Evolutionary conservation across 1,140 invertebrate genomes (phyloP).

Genomic region (Drosophila nebulosa): DNA sequence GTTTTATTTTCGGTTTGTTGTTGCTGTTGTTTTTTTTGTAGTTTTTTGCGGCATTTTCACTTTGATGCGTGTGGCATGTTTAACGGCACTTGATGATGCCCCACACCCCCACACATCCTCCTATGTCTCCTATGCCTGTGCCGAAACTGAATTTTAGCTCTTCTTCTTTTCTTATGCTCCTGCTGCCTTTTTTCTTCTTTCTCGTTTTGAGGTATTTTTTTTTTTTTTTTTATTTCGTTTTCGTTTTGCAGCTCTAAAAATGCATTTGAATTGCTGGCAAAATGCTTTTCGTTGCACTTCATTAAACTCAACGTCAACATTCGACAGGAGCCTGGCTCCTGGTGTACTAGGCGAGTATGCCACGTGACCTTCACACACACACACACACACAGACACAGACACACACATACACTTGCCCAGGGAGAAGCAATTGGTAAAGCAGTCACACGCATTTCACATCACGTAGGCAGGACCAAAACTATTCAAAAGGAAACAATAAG

Average conservation of each 20-base stretch:
- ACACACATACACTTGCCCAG: not conserved
- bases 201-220: not conserved
- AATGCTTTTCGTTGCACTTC: constrained; percentile 64
- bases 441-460: constrained; percentile 11
- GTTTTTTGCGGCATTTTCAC: constrained; percentile 48
- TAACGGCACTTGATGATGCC: constrained; percentile 50
- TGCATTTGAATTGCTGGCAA: constrained; percentile 69
- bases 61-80: constrained; percentile 61
- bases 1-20: constrained; percentile 1
- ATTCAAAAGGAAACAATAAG: constrained; percentile 15
- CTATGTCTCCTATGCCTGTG: not conserved
- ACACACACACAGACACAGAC: not conserved
- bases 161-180: not conserved
- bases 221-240: no score
- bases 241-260: not conserved
- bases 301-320: constrained; percentile 66
- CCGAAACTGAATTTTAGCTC: not conserved
- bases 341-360: constrained; percentile 33
- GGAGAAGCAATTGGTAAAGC: not conserved
- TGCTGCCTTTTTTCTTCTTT: not conserved
- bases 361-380: not conserved
- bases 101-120: constrained; percentile 6
- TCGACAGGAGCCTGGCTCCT: constrained; percentile 52
- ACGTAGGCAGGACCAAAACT: constrained; percentile 29
- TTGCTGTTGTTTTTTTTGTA: constrained; percentile 8